Percentiles rank a stretch among this genome's conserved stretches.
These are phyloP conservation scores for Tetanocera ferruginea DNA, from an alignment of 2,888 invertebrate species.

Conservation along the genomic window DNA sequence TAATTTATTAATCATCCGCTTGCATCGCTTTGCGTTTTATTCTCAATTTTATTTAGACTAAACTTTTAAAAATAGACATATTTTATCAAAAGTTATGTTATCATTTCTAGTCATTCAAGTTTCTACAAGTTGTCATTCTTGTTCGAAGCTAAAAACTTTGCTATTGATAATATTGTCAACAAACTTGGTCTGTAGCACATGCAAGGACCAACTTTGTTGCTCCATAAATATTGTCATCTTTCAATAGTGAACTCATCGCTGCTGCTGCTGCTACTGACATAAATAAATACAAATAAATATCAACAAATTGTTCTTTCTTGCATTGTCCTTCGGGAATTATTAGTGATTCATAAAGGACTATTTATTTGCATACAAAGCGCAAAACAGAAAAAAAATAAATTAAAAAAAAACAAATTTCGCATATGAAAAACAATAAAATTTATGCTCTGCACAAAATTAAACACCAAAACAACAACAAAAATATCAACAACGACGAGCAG, in stretches of 20 bases:
- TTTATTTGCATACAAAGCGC: constrained; percentile 13
- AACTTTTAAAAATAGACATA: background rate
- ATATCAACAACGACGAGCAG: background rate
- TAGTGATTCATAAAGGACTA: background rate
- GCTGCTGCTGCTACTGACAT: constrained; percentile 15
- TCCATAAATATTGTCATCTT: constrained; percentile 30
- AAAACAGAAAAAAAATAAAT: constrained; percentile 10
- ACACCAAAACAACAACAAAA: background rate
- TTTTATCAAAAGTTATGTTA: background rate
- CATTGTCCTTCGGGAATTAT: constrained; percentile 26
- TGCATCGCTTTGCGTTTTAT: too few species aligned
- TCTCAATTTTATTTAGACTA: too few species aligned
- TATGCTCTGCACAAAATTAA: constrained; percentile 16
- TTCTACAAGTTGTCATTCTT: background rate
- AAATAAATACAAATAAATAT: constrained; percentile 30
- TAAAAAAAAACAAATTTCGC: constrained; percentile 34
- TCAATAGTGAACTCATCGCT: constrained; percentile 16
- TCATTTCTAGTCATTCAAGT: background rate
- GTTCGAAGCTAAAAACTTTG: background rate
- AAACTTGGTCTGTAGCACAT: constrained; percentile 8
- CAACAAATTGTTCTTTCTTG: constrained; percentile 20
- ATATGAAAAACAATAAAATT: constrained; percentile 38
- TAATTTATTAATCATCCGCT: background rate
- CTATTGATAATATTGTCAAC: constrained; percentile 14
- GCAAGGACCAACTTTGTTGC: constrained; percentile 15